Evolutionary conservation across 2,888 invertebrate genomes (phyloP).

Genomic region (Disparrhopalites patrizii): DNA sequence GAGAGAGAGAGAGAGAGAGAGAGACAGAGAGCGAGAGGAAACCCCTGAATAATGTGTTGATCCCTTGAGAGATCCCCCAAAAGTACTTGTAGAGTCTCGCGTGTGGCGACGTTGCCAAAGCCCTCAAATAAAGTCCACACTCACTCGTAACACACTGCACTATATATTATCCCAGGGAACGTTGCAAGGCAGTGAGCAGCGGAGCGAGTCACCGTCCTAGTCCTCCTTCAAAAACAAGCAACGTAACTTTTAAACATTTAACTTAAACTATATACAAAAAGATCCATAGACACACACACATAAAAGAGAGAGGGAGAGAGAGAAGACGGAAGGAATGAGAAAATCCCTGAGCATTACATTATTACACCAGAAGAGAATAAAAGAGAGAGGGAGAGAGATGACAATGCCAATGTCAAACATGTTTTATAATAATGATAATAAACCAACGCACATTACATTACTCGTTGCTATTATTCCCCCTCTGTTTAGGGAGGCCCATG

Average conservation of each 20-base stretch:
- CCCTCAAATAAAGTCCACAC: background rate
- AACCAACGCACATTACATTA: too few relatives aligned
- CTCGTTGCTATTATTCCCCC: too few relatives aligned
- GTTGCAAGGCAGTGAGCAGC: constrained; percentile 8
- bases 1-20: too few relatives aligned
- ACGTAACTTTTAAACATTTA: background rate
- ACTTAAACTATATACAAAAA: background rate
- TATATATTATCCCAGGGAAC: constrained; percentile 1
- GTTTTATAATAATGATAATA: too few relatives aligned
- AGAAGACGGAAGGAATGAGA: constrained; percentile 8
- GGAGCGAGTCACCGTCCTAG: constrained; percentile 7
- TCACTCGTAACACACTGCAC: constrained; percentile 23
- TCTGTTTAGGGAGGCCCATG: too few relatives aligned
- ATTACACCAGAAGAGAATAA: too few relatives aligned
- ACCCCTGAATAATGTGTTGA: constrained; percentile 35
- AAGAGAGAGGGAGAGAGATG: too few relatives aligned
- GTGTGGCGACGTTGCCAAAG: constrained; percentile 45
- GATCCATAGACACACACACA: background rate
- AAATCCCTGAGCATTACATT: constrained; percentile 7
- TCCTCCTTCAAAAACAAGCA: background rate
- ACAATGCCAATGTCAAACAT: constrained; percentile 7
- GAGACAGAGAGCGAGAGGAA: constrained; percentile 47
- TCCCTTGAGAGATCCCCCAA: constrained; percentile 34
- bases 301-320: background rate
- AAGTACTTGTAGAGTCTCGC: constrained; percentile 38